These are phyloP conservation scores for Oriolus oriolus DNA, from an alignment of 2,113 vertebrate species.

Conservation along the genomic window DNA sequence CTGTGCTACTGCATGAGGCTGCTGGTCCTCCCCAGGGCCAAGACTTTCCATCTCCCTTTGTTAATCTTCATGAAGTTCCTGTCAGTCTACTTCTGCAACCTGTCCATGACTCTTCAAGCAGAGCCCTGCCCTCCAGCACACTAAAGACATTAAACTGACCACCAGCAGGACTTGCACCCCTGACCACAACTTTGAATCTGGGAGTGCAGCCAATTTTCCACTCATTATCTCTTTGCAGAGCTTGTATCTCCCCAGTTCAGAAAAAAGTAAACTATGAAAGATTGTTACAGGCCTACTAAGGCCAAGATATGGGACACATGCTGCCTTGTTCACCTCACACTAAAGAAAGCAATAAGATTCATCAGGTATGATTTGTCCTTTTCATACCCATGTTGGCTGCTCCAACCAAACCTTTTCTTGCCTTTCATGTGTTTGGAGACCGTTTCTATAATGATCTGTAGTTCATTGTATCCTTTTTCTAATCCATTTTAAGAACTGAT, in stretches of 20 bases:
- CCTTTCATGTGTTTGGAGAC: background rate
- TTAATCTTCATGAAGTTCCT: background rate
- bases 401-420: background rate
- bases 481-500: background rate
- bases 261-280: background rate
- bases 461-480: background rate
- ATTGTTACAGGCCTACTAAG: background rate
- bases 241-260: background rate
- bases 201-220: background rate
- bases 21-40: background rate
- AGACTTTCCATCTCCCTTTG: background rate
- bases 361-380: background rate
- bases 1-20: background rate
- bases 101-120: background rate
- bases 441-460: background rate
- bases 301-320: rapidly evolving
- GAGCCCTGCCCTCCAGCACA: background rate
- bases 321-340: background rate
- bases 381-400: background rate
- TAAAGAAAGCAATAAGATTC: background rate
- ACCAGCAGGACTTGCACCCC: background rate
- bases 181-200: background rate
- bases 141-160: background rate
- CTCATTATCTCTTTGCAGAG: background rate
- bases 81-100: background rate